A percentile compares a stretch with the other conserved stretches of the same genome.
These are phyloP conservation scores for Callinectes sapidus DNA, from an alignment of 2,888 invertebrate species.

Conservation along the genomic window DNA sequence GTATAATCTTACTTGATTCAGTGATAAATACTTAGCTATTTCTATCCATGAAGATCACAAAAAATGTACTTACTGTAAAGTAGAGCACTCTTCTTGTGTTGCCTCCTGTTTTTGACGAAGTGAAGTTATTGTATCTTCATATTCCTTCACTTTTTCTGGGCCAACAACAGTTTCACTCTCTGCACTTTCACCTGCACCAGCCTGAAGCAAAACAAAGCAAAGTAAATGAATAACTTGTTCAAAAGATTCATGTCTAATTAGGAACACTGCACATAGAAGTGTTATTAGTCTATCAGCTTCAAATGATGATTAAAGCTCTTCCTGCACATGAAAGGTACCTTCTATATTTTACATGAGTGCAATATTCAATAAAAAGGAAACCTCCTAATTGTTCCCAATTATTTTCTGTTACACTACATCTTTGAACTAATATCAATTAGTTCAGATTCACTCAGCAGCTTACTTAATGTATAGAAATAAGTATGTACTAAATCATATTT, in stretches of 20 bases:
- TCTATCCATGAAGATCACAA: background rate
- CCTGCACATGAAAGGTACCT: background rate
- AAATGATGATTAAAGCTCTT: background rate
- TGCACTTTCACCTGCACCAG: slow-evolving; percentile 32
- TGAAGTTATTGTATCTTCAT: slow-evolving; percentile 50
- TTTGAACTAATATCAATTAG: background rate
- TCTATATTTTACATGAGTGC: background rate
- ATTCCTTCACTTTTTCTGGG: slow-evolving; percentile 61
- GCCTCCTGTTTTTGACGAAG: slow-evolving; percentile 58
- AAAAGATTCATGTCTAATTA: background rate
- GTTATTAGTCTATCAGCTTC: background rate
- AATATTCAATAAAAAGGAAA: background rate
- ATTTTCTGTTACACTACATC: background rate
- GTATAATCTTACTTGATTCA: background rate
- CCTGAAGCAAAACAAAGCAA: slow-evolving; percentile 34
- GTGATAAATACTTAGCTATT: background rate
- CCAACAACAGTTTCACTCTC: background rate
- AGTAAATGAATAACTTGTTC: background rate
- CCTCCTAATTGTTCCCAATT: background rate
- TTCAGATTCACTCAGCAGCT: background rate
- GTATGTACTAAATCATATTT: background rate
- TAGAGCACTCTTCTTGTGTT: slow-evolving; percentile 45
- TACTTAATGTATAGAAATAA: background rate
- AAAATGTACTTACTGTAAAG: slow-evolving; percentile 50
- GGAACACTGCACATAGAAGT: background rate